phyloP scores from a whole-genome alignment of 2,888 invertebrate species.

The Perizoma affinitatum region DNA sequence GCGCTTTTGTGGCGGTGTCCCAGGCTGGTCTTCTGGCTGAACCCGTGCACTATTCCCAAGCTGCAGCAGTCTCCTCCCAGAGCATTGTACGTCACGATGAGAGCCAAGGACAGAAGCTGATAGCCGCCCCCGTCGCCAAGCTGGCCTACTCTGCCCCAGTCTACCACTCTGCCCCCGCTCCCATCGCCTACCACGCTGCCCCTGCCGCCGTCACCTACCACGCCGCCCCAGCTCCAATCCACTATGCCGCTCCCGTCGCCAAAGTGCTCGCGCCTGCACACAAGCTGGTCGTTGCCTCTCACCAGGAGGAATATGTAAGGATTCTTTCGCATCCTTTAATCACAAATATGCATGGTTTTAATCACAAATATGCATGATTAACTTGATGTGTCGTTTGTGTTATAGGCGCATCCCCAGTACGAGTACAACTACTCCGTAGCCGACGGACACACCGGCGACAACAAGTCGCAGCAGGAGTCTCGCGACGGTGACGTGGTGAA shows the following conservation, averaged over 20 bases:
- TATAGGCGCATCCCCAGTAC: constrained; percentile 72
- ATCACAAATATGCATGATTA: neutral
- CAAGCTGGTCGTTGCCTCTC: no score
- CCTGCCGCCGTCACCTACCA: constrained; percentile 53
- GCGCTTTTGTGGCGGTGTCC: constrained; percentile 60
- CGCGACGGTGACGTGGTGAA: constrained; percentile 82
- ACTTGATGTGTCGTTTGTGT: neutral
- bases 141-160: constrained; percentile 43
- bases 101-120: constrained; percentile 40
- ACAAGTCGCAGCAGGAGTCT: constrained; percentile 81
- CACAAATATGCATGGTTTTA: no score
- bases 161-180: constrained; percentile 46
- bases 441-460: constrained; percentile 83
- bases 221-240: constrained; percentile 43
- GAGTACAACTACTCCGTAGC: constrained; percentile 83
- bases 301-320: constrained; percentile 37
- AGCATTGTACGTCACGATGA: constrained; percentile 68
- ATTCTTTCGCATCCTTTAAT: no score
- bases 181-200: constrained; percentile 68
- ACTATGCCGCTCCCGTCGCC: constrained; percentile 45
- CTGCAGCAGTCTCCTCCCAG: constrained; percentile 66
- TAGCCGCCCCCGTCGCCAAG: constrained; percentile 40
- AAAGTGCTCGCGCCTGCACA: no score
- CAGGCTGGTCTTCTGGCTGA: constrained; percentile 61
- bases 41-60: constrained; percentile 66